Evolutionary conservation across 2,113 vertebrate species (phyloP), one percentile per base, ranked within the genome.

Genomic region (Artemisiospiza belli): DNA sequence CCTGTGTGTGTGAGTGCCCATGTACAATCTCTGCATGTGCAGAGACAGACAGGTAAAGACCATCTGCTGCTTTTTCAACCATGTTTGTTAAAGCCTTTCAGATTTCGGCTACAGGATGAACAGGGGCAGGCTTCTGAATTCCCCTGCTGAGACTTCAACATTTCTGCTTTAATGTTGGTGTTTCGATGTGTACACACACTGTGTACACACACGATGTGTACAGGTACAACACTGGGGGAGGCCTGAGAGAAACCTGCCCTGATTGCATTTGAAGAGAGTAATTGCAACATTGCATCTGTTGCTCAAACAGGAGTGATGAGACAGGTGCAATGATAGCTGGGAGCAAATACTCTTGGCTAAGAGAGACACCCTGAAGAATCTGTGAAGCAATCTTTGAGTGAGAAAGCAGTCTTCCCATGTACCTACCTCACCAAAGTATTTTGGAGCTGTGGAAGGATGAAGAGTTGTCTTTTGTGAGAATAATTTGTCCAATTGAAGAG

Each of bases 1-100:
- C 33, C 27, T 2, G 9, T 4, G 3, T 39, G 16, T 11, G 19
- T 10, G 6, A 57, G 6, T 15, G 19, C 18, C n/a, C 1, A 2
- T 6, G 5, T 52, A 5, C 43, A 17, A 6, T 33, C 33, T 51
- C 61, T 55, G 2, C 46, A 5, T 12, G 9, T 76, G 58, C 33
- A 23, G 63, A 59, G 23, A 43, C 1, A 3, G 51, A 10, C 49
- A 47, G 41, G 47, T 13, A n/a, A 58, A 28, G 20, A 23, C 31
- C 5, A 3, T 5, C 27, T 35, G 41, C 44, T 76, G 28, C 47
- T 58, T 11, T 68, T 72, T 33, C 73, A 43, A 6, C 27, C 4
- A 4, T 6, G 2, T 59, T 28, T 59, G 47, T 52, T 43, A 35
- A 35, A 89, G 8, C 41, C 44, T 68, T 73, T 77, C 33, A 24